Conservation (phyloP, 2,797 vertebrate species). For the Pelobates cultripes region DNA sequence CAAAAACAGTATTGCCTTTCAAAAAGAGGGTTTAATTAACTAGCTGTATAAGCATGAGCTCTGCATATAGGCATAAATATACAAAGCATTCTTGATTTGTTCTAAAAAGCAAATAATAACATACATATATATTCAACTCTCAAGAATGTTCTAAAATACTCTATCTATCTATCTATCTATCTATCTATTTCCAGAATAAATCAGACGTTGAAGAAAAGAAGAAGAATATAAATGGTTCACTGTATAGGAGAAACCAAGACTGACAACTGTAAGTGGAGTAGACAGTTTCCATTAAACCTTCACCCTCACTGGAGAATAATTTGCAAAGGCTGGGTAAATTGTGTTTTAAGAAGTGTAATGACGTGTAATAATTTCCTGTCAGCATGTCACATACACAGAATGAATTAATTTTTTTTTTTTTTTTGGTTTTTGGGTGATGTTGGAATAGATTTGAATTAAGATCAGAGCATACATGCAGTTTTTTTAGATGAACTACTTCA, state of each 20-base stretch:
- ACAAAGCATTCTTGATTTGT: no score
- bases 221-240: conserved; percentile 60
- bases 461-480: conserved; percentile 44
- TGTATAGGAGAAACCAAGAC: conserved; percentile 66
- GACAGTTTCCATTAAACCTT: conserved; percentile 85
- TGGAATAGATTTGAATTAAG: conserved; percentile 51
- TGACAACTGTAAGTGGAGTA: conserved; percentile 75
- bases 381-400: conserved; percentile 72
- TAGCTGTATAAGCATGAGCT: no score
- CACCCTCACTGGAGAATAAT: conserved; percentile 76
- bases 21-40: no score
- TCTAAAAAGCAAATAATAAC: no score
- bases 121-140: no score
- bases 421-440: conserved; percentile 40
- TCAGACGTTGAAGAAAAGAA: background rate
- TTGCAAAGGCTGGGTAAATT: conserved; percentile 83
- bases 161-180: no score
- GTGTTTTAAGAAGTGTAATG: conserved; percentile 87
- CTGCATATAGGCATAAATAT: no score
- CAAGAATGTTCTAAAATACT: no score
- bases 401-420: conserved; percentile 18
- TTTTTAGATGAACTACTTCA: conserved; percentile 47
- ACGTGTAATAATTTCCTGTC: conserved; percentile 87
- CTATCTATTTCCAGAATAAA: no score
- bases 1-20: no score